phyloP scores from a whole-genome alignment of 2,797 vertebrate species.

The Tiaroga cobitis region DNA sequence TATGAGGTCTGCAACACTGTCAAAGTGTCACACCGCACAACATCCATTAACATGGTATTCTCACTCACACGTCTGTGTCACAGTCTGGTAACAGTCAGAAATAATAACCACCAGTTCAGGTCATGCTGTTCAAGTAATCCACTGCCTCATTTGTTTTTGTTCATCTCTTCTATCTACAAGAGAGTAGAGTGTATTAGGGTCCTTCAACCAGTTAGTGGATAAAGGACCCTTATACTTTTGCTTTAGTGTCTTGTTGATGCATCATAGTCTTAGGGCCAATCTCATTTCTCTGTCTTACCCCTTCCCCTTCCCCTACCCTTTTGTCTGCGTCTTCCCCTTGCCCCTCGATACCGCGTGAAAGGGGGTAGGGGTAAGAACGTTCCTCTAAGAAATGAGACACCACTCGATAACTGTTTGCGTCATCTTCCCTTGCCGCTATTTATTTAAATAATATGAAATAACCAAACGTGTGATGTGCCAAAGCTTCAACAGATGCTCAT shows the following conservation, averaged over 20 bases:
- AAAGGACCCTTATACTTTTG: constrained; percentile 10
- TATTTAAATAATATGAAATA: background rate
- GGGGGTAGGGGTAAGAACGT: too few species aligned
- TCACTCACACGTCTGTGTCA: constrained; percentile 25
- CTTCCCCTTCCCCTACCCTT: too few species aligned
- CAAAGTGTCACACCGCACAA: constrained; percentile 38
- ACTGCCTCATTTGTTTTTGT: constrained; percentile 30
- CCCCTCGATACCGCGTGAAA: too few species aligned
- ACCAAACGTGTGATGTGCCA: background rate
- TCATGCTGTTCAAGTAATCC: background rate
- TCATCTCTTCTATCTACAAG: constrained; percentile 44
- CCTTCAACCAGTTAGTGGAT: background rate
- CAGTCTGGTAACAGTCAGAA: constrained; percentile 18
- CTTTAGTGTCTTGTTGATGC: constrained; percentile 36
- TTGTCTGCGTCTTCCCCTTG: too few species aligned
- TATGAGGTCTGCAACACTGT: constrained; percentile 12
- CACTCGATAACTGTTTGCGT: too few species aligned
- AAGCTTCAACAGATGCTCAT: constrained; percentile 13
- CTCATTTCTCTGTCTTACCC: too few species aligned
- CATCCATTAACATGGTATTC: constrained; percentile 42
- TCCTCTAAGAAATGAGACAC: too few species aligned
- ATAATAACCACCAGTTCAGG: constrained; percentile 45
- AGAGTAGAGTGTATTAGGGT: background rate
- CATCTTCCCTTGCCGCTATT: too few species aligned
- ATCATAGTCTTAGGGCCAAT: background rate